These are phyloP conservation scores for Eulemur coronatus DNA, from an alignment of 2,797 vertebrate genomes.

Conservation along the genomic window DNA sequence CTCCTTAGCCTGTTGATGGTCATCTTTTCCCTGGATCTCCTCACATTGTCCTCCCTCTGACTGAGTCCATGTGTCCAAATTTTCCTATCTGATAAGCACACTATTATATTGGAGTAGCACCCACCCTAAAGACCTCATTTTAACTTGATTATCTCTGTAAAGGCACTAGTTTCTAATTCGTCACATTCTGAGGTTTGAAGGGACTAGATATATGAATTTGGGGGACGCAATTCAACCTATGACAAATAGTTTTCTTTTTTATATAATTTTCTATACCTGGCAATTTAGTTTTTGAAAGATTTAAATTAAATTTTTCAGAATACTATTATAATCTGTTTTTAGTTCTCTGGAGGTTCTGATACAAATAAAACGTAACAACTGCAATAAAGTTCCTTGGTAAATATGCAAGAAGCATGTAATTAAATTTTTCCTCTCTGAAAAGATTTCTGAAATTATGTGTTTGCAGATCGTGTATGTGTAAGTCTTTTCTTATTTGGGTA, in stretches of 20 bases:
- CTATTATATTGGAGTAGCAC: background rate
- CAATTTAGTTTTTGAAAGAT: background rate
- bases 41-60: background rate
- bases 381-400: background rate
- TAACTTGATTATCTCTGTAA: background rate
- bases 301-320: background rate
- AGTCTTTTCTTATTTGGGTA: background rate
- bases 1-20: background rate
- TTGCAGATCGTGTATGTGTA: background rate
- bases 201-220: background rate
- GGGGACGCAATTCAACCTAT: background rate
- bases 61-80: background rate
- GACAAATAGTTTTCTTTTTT: background rate
- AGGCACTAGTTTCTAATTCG: background rate
- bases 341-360: background rate
- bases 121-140: background rate
- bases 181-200: background rate
- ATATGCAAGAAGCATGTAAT: background rate
- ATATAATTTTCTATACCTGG: background rate
- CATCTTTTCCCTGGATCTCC: background rate
- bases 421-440: slow-evolving; percentile 17
- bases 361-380: slow-evolving; percentile 11
- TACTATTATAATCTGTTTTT: background rate
- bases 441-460: slow-evolving; percentile 7
- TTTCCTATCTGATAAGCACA: background rate